A percentile compares a stretch with the other conserved stretches of the same genome.
phyloP scores from a whole-genome alignment of 2,888 invertebrate genomes.

The Ophioninae sp. region DNA sequence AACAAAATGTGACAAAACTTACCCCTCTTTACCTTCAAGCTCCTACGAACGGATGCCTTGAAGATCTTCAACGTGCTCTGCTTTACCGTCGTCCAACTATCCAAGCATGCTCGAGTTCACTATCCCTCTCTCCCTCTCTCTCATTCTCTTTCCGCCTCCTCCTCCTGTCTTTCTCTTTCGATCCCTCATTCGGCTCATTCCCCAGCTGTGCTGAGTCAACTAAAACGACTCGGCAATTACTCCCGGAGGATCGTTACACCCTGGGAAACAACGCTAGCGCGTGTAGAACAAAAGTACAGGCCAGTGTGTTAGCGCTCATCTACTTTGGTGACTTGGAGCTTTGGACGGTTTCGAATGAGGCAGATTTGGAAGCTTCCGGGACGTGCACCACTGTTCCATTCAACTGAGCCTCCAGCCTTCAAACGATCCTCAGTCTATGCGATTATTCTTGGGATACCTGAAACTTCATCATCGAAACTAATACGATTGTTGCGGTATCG shows the following conservation, averaged over 20 bases:
- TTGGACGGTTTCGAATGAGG: constrained; percentile 31
- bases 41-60: constrained; percentile 54
- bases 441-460: neutral
- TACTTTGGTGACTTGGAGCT: constrained; percentile 35
- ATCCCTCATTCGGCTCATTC: constrained; percentile 66
- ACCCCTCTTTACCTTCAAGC: constrained; percentile 48
- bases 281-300: constrained; percentile 64
- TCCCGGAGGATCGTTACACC: constrained; percentile 76
- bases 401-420: constrained; percentile 24
- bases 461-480: neutral
- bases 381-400: constrained; percentile 42
- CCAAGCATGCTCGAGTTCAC: constrained; percentile 60
- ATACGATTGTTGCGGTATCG: neutral
- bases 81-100: constrained; percentile 59
- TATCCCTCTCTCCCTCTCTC: constrained; percentile 56
- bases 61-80: constrained; percentile 47
- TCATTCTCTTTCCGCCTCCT: constrained; percentile 45
- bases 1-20: constrained; percentile 37
- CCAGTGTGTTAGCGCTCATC: constrained; percentile 33
- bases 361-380: constrained; percentile 31
- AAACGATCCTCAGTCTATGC: neutral
- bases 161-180: constrained; percentile 42
- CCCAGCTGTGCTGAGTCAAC: constrained; percentile 75
- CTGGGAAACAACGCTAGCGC: constrained; percentile 74
- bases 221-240: constrained; percentile 77